Conservation (phyloP, 2,113 vertebrate genomes). For the Irena cyanogastra region DNA sequence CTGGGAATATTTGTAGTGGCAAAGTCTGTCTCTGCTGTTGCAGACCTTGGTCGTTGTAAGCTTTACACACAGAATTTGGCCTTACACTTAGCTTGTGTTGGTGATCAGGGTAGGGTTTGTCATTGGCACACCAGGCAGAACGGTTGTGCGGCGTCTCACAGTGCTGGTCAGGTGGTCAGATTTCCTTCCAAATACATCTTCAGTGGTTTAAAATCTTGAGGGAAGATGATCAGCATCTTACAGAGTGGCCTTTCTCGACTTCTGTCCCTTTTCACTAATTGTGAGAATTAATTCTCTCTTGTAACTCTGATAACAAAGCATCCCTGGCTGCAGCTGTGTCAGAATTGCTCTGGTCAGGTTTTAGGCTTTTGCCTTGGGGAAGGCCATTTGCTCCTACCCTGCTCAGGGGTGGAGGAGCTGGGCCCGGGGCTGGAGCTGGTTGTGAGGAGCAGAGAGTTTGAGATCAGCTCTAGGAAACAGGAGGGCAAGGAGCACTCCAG, state of each 20-base stretch:
- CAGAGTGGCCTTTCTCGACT: background rate
- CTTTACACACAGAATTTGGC: background rate
- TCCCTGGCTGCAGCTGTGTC: background rate
- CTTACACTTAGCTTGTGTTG: background rate
- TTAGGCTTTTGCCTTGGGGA: background rate
- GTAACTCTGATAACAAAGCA: background rate
- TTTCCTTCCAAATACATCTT: background rate
- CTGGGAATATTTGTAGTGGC: background rate
- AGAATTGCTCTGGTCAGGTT: background rate
- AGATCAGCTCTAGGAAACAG: rapidly evolving
- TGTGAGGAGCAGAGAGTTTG: background rate
- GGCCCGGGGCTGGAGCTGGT: background rate
- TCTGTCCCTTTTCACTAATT: background rate
- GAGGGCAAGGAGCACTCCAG: background rate
- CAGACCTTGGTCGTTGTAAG: background rate
- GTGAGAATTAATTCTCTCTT: background rate
- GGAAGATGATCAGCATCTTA: background rate
- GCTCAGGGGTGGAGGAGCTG: background rate
- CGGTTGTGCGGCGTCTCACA: background rate
- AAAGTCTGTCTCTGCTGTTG: background rate
- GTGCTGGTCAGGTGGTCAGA: background rate
- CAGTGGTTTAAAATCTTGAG: background rate
- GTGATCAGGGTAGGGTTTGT: background rate
- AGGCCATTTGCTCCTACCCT: background rate
- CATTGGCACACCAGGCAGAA: background rate